Conservation (phyloP, 2,113 vertebrate genomes). For the Lycaon pictus region DNA sequence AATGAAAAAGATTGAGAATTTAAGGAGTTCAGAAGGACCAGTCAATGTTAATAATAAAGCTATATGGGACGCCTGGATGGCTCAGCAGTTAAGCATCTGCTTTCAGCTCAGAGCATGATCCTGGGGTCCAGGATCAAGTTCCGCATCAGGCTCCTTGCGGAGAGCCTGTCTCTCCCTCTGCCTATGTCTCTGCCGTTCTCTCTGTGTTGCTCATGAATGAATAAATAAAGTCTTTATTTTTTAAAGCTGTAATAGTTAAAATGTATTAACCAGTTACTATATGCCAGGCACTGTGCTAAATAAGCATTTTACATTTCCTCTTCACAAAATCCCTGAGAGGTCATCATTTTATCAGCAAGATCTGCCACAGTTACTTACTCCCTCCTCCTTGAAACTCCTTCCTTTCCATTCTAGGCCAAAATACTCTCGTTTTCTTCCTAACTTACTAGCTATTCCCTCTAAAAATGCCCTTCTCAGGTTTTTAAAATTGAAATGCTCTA, state of each 20-base stretch:
- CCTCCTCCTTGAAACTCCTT: not conserved
- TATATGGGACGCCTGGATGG: not conserved
- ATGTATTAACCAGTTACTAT: slow-evolving; percentile 9
- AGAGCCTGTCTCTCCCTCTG: no score
- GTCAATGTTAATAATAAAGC: slow-evolving; percentile 31
- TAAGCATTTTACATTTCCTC: slow-evolving; percentile 23
- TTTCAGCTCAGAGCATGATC: no score
- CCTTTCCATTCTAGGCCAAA: slow-evolving; percentile 24
- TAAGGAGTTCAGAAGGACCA: slow-evolving; percentile 1
- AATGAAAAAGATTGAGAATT: slow-evolving; percentile 17
- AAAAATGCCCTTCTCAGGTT: not conserved
- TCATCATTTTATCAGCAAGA: slow-evolving; percentile 21
- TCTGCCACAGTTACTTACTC: slow-evolving; percentile 52
- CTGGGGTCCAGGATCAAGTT: no score
- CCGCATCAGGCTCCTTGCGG: no score
- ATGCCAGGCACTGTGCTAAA: slow-evolving; percentile 13
- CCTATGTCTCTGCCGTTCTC: no score
- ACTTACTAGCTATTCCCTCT: not conserved
- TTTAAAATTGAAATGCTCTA: slow-evolving; percentile 27
- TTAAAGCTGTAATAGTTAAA: slow-evolving; percentile 30
- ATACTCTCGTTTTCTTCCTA: slow-evolving; percentile 20
- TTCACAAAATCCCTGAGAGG: not conserved
- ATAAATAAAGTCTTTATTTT: no score
- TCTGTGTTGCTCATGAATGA: no score
- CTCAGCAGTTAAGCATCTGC: no score